Evolutionary conservation across 1,140 invertebrate species (phyloP).

Genomic region (Hestina assimilis): DNA sequence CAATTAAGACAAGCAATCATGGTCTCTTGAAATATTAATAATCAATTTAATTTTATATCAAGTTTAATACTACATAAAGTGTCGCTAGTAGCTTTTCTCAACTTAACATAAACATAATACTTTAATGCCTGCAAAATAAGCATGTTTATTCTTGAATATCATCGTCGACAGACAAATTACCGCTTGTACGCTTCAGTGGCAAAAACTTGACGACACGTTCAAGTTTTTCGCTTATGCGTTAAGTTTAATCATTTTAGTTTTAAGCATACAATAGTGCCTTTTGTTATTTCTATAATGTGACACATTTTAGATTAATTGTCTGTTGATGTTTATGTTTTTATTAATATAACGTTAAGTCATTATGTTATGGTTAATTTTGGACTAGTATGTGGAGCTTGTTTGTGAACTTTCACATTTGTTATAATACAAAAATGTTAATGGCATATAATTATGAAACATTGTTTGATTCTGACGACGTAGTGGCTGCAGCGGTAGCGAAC

Average conservation of each 20-base stretch:
- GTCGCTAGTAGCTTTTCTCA: not conserved
- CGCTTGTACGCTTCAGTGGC: slow-evolving; percentile 4
- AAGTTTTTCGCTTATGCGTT: slow-evolving; percentile 5
- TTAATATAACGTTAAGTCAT: no score
- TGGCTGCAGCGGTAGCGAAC: no score
- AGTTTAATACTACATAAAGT: no score
- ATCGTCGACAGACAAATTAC: slow-evolving; percentile 6
- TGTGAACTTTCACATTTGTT: no score
- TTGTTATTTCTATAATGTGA: not conserved
- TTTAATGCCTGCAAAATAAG: not conserved
- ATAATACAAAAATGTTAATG: no score
- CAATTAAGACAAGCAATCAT: no score
- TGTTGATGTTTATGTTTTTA: not conserved
- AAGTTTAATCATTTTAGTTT: slow-evolving; percentile 12
- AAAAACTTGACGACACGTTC: slow-evolving; percentile 7
- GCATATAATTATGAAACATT: no score
- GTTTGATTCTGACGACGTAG: no score
- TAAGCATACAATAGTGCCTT: not conserved
- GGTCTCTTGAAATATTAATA: no score
- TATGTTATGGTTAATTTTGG: no score
- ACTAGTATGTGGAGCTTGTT: no score
- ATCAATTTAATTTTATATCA: no score
- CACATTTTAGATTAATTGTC: not conserved
- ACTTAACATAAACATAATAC: not conserved
- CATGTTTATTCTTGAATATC: slow-evolving; percentile 3